A percentile compares a stretch with the other conserved stretches of the same genome.
phyloP scores from a whole-genome alignment of 2,113 vertebrate genomes.

The Mesoclemmys tuberculata region DNA sequence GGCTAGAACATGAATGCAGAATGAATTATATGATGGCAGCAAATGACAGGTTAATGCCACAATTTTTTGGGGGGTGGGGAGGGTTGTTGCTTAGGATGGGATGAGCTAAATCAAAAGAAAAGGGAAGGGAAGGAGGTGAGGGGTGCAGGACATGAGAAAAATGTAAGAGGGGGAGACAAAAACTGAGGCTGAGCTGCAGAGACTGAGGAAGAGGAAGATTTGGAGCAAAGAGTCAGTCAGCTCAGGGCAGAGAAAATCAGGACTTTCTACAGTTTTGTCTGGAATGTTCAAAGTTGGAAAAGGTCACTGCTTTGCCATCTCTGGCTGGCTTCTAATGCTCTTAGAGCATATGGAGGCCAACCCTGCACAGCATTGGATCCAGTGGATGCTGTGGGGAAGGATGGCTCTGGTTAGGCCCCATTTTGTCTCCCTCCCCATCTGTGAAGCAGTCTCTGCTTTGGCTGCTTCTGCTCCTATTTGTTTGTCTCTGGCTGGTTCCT shows the following conservation, averaged over 20 bases:
- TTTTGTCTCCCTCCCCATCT: not conserved
- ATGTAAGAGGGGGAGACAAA: not conserved
- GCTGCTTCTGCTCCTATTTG: not conserved
- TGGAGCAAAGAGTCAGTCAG: not conserved
- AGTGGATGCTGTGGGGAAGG: not conserved
- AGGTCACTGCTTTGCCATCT: not conserved
- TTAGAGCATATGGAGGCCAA: too few relatives aligned
- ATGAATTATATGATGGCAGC: not conserved
- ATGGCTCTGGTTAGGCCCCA: not conserved
- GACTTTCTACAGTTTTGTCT: not conserved
- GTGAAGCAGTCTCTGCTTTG: not conserved
- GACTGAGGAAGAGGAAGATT: not conserved
- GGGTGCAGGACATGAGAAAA: not conserved
- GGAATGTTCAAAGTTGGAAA: not conserved
- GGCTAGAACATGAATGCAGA: not conserved
- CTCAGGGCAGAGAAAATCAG: not conserved
- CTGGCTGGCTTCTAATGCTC: not conserved
- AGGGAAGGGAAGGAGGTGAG: not conserved
- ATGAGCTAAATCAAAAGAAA: not conserved
- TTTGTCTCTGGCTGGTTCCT: not conserved
- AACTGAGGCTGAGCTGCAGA: not conserved
- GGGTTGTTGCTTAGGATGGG: not conserved
- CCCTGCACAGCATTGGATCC: not conserved
- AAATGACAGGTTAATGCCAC: not conserved
- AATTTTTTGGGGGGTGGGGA: not conserved